phyloP scores from a whole-genome alignment of 2,797 vertebrate genomes.

The Ispidina picta region DNA sequence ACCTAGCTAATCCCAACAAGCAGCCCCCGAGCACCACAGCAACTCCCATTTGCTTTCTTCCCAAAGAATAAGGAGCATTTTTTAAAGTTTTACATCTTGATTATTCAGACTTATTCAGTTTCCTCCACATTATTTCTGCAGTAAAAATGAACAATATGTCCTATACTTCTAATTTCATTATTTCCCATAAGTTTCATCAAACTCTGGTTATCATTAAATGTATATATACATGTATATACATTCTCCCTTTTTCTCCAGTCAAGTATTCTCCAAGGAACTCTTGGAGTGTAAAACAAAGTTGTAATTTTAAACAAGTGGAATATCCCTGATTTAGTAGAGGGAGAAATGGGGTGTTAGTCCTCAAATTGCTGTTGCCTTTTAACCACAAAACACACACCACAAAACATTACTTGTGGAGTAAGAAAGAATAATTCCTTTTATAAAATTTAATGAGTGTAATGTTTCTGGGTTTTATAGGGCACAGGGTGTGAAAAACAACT shows the following conservation, averaged over 20 bases:
- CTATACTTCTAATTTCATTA: neutral
- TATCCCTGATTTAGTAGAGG: neutral
- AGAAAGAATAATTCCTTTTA: constrained; percentile 44
- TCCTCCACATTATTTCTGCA: neutral
- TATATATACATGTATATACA: neutral
- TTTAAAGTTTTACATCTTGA: neutral
- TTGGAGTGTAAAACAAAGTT: neutral
- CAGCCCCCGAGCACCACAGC: fast-evolving
- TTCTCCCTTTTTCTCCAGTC: neutral
- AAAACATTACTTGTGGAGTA: constrained; percentile 1
- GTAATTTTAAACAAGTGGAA: constrained; percentile 23
- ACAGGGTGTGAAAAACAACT: constrained; percentile 58
- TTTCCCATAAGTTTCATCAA: neutral
- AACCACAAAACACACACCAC: constrained; percentile 5
- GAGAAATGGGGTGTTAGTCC: neutral
- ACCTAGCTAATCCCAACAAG: neutral
- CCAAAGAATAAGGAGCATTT: neutral
- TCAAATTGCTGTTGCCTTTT: constrained; percentile 35
- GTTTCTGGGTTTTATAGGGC: constrained; percentile 50
- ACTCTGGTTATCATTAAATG: neutral
- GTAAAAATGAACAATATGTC: neutral
- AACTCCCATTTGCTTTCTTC: neutral
- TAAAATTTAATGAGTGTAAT: constrained; percentile 61
- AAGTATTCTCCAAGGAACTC: neutral
- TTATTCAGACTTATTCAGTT: neutral